Evolutionary conservation across 2,113 vertebrate species (phyloP).

Genomic region (Thunnus thynnus): DNA sequence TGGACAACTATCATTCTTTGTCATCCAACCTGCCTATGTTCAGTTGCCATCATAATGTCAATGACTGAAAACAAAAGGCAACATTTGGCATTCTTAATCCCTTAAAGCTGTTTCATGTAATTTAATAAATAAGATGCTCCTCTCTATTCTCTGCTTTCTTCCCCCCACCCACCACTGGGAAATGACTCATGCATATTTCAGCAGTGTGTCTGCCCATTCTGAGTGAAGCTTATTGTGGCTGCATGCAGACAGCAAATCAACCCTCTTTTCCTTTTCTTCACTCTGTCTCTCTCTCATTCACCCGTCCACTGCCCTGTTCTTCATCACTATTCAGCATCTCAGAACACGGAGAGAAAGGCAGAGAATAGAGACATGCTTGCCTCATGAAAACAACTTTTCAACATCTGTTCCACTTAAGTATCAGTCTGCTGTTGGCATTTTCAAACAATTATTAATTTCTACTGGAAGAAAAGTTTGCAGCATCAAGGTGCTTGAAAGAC

Average conservation of each 20-base stretch:
- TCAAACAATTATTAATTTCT: conserved; percentile 46
- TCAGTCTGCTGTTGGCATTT: conserved; percentile 21
- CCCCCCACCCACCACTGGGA: conserved; percentile 54
- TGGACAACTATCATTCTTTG: conserved; percentile 47
- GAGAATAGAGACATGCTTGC: conserved; percentile 28
- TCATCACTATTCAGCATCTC: conserved; percentile 51
- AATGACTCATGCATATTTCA: conserved; percentile 84
- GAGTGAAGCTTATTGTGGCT: conserved; percentile 76
- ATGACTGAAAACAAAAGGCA: conserved; percentile 69
- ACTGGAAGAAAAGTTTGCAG: conserved; percentile 27
- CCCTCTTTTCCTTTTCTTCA: conserved; percentile 48
- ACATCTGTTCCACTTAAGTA: not conserved
- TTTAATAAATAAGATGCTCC: conserved; percentile 77
- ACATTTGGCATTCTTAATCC: conserved; percentile 75
- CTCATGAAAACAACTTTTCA: conserved; percentile 32
- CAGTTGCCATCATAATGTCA: conserved; percentile 52
- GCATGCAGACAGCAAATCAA: conserved; percentile 72
- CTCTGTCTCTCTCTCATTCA: conserved; percentile 44
- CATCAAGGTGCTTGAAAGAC: conserved; percentile 55
- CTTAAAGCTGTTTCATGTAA: conserved; percentile 77
- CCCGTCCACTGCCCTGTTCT: conserved; percentile 30
- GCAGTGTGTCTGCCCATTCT: conserved; percentile 73
- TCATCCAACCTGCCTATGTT: conserved; percentile 44
- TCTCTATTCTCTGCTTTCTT: conserved; percentile 25
- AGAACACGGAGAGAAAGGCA: conserved; percentile 17